These are phyloP conservation scores for Tetranychus urticae DNA, from an alignment of 1,140 invertebrate species.

Conservation along the genomic window DNA sequence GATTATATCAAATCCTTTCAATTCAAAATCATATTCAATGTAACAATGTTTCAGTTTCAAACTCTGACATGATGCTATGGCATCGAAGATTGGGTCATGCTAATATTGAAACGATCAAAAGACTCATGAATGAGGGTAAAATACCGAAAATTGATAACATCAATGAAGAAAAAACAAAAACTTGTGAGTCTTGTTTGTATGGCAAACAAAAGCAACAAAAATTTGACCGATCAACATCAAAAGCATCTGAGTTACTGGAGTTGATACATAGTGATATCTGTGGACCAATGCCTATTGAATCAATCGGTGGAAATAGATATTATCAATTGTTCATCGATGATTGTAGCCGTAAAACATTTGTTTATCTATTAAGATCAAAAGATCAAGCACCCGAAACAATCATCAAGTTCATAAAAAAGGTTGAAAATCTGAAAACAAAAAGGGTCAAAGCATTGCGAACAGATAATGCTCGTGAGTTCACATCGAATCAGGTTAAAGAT, in stretches of 20 bases:
- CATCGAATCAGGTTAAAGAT: not conserved
- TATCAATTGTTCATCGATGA: slow-evolving; percentile 4
- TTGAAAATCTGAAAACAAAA: not conserved
- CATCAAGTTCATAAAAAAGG: not conserved
- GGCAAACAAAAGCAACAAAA: not conserved
- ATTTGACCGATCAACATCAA: not conserved
- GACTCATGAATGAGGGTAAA: not conserved
- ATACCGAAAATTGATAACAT: too few relatives aligned
- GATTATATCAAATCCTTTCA: too few relatives aligned
- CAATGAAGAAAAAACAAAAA: too few relatives aligned
- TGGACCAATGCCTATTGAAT: not conserved
- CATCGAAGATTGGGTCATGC: too few relatives aligned
- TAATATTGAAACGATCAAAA: too few relatives aligned
- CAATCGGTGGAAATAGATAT: not conserved
- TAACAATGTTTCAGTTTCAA: too few relatives aligned
- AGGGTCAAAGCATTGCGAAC: not conserved
- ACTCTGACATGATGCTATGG: too few relatives aligned
- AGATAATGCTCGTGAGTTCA: not conserved
- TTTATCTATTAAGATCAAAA: slow-evolving; percentile 1
- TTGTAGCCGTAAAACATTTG: not conserved
- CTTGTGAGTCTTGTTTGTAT: too few relatives aligned
- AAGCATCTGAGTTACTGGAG: not conserved
- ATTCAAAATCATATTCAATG: too few relatives aligned
- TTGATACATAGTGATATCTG: not conserved
- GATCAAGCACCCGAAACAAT: not conserved